Evolutionary conservation across 1,140 invertebrate species (phyloP).

Genomic region (Pachyrhynchus sulphureomaculatus): DNA sequence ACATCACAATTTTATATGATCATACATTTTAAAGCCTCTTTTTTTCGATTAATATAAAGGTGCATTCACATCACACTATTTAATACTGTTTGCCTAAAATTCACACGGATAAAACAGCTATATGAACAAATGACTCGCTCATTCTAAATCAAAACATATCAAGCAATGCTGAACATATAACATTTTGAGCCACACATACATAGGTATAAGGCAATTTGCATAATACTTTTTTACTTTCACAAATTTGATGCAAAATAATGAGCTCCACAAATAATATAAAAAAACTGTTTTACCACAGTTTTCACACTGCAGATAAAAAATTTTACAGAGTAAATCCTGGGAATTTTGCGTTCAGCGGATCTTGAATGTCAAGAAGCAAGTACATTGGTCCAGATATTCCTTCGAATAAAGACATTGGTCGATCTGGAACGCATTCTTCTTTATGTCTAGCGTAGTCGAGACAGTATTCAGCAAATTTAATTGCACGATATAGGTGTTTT

Average conservation of each 20-base stretch:
- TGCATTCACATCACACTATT: not conserved
- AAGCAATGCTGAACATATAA: too few species aligned
- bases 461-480: conserved; percentile 84
- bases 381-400: conserved; percentile 74
- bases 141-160: too few species aligned
- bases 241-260: not conserved
- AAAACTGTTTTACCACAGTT: not conserved
- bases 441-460: conserved; percentile 66
- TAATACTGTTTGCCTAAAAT: not conserved
- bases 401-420: conserved; percentile 85
- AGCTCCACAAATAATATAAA: not conserved
- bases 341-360: conserved; percentile 65
- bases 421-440: conserved; percentile 69
- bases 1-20: too few species aligned
- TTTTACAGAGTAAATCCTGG: conserved; percentile 55
- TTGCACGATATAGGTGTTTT: conserved; percentile 73
- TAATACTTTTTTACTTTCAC: too few species aligned
- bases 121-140: too few species aligned
- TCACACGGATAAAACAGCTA: too few species aligned
- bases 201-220: too few species aligned
- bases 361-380: conserved; percentile 65
- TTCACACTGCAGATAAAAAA: not conserved
- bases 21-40: too few species aligned
- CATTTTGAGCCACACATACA: too few species aligned
- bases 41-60: not conserved